Evolutionary conservation across 2,888 invertebrate genomes (phyloP), one percentile per base, ranked within the genome.

Genomic region (Pemphredon lugubris): DNA sequence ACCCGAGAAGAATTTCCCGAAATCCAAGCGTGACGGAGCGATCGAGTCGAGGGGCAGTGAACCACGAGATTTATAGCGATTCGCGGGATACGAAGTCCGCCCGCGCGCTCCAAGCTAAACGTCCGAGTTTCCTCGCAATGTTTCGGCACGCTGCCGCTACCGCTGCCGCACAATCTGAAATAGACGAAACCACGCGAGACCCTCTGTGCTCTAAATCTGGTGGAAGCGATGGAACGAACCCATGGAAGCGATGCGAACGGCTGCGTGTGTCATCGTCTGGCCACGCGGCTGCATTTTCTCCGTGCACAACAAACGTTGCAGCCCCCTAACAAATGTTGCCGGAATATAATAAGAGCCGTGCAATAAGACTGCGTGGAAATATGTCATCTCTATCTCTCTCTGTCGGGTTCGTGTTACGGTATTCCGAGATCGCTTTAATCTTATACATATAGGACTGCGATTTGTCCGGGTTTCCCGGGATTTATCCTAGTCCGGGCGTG

Each of bases 181-280:
- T 83, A 79, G 81, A 82, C 74, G 78, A 82, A 71, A 75, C 68
- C 60, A 54, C 54, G 74, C 57, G 72, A 37, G 37, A 50, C 53
- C 20, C 26, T 63, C 61, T 58, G 45, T 67, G 37, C 68, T 83
- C 83, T 83, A 84, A 84, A 84, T 82, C 76, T 74, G 81, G 75
- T 60, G 55, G 72, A 34, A 2, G 40, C 40, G 4, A 16, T 40
- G 40, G 40, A 14, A 16, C 14, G 40, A 14, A 16, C 14, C 16
- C 40, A 40, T 40, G 16, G 18, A 14, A 11, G 9, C 5, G 4
- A 16, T 11, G 40, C 40, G 16, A 4, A 34, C 47, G 32, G 26
- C 42, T 5, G 63, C 42, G 66, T 83, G 84, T 84, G 78, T 84
- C 84, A 84, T 81, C 84, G 84, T 84, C 84, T 84, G 84, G 82